These are phyloP conservation scores for Meda fulgida DNA, from an alignment of 2,797 vertebrate genomes.

Conservation along the genomic window DNA sequence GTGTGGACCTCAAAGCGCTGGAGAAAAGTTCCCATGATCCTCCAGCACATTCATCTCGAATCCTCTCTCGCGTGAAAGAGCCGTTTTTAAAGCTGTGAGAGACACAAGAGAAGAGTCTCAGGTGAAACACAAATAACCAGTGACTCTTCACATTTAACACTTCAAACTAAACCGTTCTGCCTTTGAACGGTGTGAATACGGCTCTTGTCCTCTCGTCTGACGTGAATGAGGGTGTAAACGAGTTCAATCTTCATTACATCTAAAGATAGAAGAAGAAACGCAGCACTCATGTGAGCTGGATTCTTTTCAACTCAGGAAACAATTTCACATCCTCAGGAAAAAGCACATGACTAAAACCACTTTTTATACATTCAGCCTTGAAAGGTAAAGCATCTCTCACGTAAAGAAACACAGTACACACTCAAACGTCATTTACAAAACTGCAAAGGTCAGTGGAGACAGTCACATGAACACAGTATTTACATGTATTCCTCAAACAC, in stretches of 20 bases:
- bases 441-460: not conserved
- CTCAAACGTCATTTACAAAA: no score
- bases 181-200: not conserved
- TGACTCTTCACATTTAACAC: not conserved
- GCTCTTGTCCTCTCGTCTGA: not conserved
- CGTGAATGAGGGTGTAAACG: not conserved
- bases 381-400: not conserved
- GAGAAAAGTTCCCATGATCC: conserved; percentile 91
- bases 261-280: not conserved
- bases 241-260: not conserved
- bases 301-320: not conserved
- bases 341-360: not conserved
- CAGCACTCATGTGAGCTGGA: not conserved
- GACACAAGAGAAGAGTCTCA: not conserved
- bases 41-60: conserved; percentile 83
- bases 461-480: not conserved
- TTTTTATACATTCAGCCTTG: not conserved
- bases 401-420: not conserved
- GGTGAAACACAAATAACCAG: not conserved
- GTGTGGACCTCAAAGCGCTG: conserved; percentile 77
- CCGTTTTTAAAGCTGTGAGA: conserved; percentile 91
- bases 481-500: not conserved
- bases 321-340: not conserved
- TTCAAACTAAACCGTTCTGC: not conserved
- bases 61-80: conserved; percentile 89